Evolutionary conservation across 2,888 invertebrate genomes (phyloP).

Genomic region (Drosophila quinaria): DNA sequence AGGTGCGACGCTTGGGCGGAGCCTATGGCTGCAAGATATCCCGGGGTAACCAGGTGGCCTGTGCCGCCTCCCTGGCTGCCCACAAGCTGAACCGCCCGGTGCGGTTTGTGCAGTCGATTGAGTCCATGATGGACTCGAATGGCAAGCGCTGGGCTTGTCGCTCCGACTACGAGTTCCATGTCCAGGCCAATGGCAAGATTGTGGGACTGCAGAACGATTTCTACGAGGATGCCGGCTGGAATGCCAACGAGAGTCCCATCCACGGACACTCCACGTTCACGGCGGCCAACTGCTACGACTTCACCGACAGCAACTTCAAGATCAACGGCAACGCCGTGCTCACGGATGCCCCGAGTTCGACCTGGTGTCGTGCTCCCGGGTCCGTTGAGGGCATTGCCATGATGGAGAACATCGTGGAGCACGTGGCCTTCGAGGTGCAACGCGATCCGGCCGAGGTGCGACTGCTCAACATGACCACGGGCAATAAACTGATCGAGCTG

Average conservation of each 20-base stretch:
- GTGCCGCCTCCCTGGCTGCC: constrained; percentile 90
- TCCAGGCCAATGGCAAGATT: constrained; percentile 89
- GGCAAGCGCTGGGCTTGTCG: constrained; percentile 89
- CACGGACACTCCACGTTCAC: constrained; percentile 71
- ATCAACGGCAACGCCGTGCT: constrained; percentile 88
- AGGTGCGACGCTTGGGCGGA: constrained; percentile 92
- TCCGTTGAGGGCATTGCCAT: constrained; percentile 88
- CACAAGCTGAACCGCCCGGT: constrained; percentile 88
- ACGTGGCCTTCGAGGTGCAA: constrained; percentile 87
- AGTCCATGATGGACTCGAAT: constrained; percentile 90
- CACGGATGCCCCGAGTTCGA: constrained; percentile 91
- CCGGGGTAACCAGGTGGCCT: constrained; percentile 87
- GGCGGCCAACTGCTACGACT: constrained; percentile 88
- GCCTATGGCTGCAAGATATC: constrained; percentile 92
- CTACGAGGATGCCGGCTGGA: constrained; percentile 87
- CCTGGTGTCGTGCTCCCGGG: constrained; percentile 89
- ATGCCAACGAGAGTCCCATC: constrained; percentile 87
- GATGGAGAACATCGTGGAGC: constrained; percentile 89
- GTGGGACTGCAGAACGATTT: constrained; percentile 88
- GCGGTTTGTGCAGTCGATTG: constrained; percentile 90
- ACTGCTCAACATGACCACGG: constrained; percentile 86
- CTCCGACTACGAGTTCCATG: constrained; percentile 89
- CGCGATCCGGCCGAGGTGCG: constrained; percentile 88
- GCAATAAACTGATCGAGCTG: constrained; percentile 85
- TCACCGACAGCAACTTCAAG: constrained; percentile 88